Base-by-base conservation (phyloP, 2,797 vertebrate genomes). In the Rhyacichthys aspro region DNA sequence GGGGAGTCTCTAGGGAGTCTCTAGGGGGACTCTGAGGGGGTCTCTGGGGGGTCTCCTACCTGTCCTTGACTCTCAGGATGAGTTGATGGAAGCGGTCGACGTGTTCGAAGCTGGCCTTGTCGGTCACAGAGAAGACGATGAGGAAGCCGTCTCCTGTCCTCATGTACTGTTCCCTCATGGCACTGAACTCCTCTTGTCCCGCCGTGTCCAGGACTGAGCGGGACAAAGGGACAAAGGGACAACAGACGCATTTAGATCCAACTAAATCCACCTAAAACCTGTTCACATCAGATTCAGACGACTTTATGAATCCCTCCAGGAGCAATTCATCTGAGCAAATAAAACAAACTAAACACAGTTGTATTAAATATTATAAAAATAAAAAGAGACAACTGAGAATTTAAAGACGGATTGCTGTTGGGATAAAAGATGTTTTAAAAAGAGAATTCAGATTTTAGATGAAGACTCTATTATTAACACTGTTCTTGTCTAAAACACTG, bases 141-240 rank as follows among this genome's bases (percentile, higher is more conserved):
- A 99, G 98, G 84, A 99, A 99, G 15, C 98, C 98, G 0, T 99
- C 98, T 39, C 98, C 98, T 0, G 98, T 99, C 85, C 98, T 93
- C 97, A 99, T 99, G 76, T 99, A 99, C 90, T 99, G 98, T 83
- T 99, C 98, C 81, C 98, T 88, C 98, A 99, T 99, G 5, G 98
- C 98, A 2, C 97, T 98, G 93, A 99, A 99, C 90, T 99, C 98
- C 84, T 99, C 98, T 76, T 99, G 98, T 9, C 98, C 98, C 0
- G 98, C 98, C 0, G 98, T 99, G 87, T 99, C 98, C 89, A 99
- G 91, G 74, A 99, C 98, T 99, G 79, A 5, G 42, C 18, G 60
- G 11, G 55, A 54, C 1, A 5, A 9, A 67, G 11, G 16, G 11
- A 53, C 14, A 19, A 12, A 28, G 19, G 9, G 6, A 28, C 18